These are phyloP conservation scores for Sarcophaga rosellei DNA, from an alignment of 2,888 invertebrate genomes.

Conservation along the genomic window DNA sequence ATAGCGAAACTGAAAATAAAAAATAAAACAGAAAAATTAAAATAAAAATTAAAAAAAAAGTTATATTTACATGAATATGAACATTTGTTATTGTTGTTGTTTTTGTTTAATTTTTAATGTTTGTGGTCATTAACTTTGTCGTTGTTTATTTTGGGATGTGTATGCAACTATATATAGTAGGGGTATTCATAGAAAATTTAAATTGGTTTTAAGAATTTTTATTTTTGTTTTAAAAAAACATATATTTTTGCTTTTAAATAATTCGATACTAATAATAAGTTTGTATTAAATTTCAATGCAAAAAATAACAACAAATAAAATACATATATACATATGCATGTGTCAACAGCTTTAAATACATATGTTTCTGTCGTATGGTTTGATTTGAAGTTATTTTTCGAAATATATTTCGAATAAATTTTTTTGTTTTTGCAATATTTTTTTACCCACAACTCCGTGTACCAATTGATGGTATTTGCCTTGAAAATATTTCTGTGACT, in stretches of 20 bases:
- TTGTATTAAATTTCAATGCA: too few relatives aligned
- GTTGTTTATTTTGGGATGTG: conserved; percentile 1
- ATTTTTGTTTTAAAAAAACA: background rate
- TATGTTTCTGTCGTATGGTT: conserved; percentile 10
- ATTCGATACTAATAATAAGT: background rate
- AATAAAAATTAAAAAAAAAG: background rate
- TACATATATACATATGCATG: too few relatives aligned
- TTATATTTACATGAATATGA: conserved; percentile 36
- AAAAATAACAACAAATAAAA: too few relatives aligned
- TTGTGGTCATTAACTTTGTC: conserved; percentile 63
- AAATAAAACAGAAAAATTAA: background rate
- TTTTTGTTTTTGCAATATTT: background rate
- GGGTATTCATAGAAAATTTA: conserved; percentile 20
- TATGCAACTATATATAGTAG: background rate
- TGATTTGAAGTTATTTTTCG: background rate
- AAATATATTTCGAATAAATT: background rate
- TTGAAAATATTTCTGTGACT: conserved; percentile 24
- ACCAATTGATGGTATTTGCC: background rate
- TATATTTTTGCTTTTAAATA: background rate
- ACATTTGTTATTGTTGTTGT: conserved; percentile 18
- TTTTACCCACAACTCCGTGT: background rate
- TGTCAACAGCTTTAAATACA: too few relatives aligned
- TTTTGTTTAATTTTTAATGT: conserved; percentile 31
- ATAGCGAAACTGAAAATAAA: conserved; percentile 16
- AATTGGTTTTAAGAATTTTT: background rate